A percentile compares a stretch with the other conserved stretches of the same genome.
Evolutionary conservation across 2,888 invertebrate species (phyloP).

Genomic region (Ormyrus rosae): DNA sequence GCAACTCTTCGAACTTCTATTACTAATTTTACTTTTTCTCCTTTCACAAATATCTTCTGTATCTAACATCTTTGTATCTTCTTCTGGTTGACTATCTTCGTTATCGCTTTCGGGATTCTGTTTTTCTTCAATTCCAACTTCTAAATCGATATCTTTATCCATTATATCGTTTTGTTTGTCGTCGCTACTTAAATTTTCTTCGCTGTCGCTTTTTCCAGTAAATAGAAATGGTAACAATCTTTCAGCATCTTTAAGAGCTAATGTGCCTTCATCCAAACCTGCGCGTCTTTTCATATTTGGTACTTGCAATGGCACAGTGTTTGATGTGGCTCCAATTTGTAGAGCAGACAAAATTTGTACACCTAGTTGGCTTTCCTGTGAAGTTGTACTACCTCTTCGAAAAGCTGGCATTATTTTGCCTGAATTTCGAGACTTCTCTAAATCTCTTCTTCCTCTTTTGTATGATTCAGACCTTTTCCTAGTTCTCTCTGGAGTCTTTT

Average conservation of each 20-base stretch:
- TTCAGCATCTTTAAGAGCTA: conserved; percentile 67
- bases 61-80: conserved; percentile 69
- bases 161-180: conserved; percentile 61
- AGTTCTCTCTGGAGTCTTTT: conserved; percentile 63
- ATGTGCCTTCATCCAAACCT: conserved; percentile 76
- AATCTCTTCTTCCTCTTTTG: conserved; percentile 65
- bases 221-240: conserved; percentile 76
- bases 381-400: conserved; percentile 83
- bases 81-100: conserved; percentile 70
- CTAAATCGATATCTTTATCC: conserved; percentile 62
- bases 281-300: conserved; percentile 78
- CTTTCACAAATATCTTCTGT: conserved; percentile 61
- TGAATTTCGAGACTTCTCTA: conserved; percentile 69
- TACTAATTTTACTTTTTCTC: conserved; percentile 69
- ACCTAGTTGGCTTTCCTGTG: conserved; percentile 88
- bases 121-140: conserved; percentile 63
- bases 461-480: conserved; percentile 62
- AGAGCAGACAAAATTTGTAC: conserved; percentile 82
- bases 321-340: conserved; percentile 76
- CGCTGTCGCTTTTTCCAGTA: conserved; percentile 76
- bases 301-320: conserved; percentile 78
- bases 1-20: conserved; percentile 60
- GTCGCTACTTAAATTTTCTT: conserved; percentile 70
- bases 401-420: conserved; percentile 69
- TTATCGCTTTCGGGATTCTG: conserved; percentile 68